Evolutionary conservation across 1,140 invertebrate genomes (phyloP).

Genomic region (Ridgeia piscesae): DNA sequence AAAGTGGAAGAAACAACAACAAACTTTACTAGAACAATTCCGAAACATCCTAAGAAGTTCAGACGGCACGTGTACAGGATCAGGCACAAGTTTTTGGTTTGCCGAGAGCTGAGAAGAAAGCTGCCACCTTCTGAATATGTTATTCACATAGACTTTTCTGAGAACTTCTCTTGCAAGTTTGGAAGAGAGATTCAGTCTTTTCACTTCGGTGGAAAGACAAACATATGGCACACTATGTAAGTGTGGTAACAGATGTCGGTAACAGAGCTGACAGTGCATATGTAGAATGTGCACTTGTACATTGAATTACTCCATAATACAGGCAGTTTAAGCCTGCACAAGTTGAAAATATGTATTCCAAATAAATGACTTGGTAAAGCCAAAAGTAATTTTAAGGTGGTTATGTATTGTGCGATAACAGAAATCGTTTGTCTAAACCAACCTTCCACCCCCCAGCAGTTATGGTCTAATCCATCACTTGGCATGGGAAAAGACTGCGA

Average conservation of each 20-base stretch:
- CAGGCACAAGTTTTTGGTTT: background rate
- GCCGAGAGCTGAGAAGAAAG: too few relatives aligned
- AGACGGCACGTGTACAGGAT: background rate
- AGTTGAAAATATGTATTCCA: background rate
- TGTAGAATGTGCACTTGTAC: background rate
- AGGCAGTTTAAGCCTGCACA: background rate
- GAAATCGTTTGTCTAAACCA: too few relatives aligned
- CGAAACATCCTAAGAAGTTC: conserved; percentile 12
- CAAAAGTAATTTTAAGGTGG: too few relatives aligned
- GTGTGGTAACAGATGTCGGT: background rate
- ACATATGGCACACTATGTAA: background rate
- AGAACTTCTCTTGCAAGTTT: background rate
- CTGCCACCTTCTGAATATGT: too few relatives aligned
- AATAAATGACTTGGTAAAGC: too few relatives aligned
- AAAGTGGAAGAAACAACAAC: conserved; percentile 19
- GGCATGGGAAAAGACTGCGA: too few relatives aligned
- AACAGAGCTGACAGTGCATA: background rate
- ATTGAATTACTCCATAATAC: background rate
- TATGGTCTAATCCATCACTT: too few relatives aligned
- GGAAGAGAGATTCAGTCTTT: conserved; percentile 8
- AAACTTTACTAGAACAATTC: conserved; percentile 9
- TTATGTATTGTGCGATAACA: too few relatives aligned
- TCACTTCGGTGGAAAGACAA: conserved; percentile 2
- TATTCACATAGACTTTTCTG: too few relatives aligned
- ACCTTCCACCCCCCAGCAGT: too few relatives aligned